Evolutionary conservation across 2,113 vertebrate species (phyloP).

Genomic region (Tupaia tana): DNA sequence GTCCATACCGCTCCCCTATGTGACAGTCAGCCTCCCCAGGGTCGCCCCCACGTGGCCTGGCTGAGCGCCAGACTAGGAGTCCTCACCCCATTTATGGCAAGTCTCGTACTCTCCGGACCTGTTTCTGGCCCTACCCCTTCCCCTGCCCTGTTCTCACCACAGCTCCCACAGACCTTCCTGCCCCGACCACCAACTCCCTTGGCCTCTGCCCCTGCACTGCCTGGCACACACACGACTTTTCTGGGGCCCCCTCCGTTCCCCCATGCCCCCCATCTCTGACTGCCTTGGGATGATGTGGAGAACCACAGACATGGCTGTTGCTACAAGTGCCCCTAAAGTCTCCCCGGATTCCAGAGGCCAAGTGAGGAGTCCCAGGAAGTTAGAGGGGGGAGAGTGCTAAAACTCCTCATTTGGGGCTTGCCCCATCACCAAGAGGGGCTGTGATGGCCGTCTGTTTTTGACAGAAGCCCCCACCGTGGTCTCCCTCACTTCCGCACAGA

Average conservation of each 20-base stretch:
- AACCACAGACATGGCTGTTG: not conserved
- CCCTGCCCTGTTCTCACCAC: not conserved
- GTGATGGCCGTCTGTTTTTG: not conserved
- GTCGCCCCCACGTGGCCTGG: fast-evolving
- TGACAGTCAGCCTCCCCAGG: not conserved
- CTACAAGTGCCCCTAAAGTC: not conserved
- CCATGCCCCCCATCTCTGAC: not conserved
- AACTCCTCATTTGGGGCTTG: not conserved
- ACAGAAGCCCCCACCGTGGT: not conserved
- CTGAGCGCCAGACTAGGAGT: not conserved
- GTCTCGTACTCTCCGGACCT: not conserved
- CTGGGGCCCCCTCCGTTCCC: not conserved
- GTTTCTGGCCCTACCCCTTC: not conserved
- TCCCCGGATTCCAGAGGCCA: not conserved
- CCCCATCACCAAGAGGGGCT: not conserved
- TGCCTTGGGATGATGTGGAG: not conserved
- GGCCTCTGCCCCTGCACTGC: not conserved
- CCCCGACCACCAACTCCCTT: too few species aligned
- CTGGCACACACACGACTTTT: not conserved
- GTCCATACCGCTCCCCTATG: not conserved
- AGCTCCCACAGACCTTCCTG: not conserved
- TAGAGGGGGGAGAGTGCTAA: too few species aligned
- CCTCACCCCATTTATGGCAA: not conserved
- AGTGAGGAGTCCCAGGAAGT: not conserved
- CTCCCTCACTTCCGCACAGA: not conserved